Evolutionary conservation across 2,888 invertebrate species (phyloP).

Genomic region (Cheilosia urbana): DNA sequence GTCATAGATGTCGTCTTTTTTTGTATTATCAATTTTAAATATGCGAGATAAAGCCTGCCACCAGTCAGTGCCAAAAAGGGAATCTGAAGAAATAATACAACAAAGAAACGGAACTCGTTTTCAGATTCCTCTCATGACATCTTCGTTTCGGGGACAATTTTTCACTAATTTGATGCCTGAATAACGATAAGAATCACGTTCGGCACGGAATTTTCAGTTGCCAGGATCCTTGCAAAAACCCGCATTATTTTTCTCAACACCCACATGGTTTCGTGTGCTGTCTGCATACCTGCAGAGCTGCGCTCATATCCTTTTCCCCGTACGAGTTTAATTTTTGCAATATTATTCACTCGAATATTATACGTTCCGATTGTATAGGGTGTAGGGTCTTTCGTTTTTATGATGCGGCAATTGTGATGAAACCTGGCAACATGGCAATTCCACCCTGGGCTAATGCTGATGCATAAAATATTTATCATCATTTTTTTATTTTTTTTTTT

Average conservation of each 20-base stretch:
- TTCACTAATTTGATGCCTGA: constrained; percentile 60
- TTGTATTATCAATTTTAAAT: constrained; percentile 51
- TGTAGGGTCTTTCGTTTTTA: constrained; percentile 21
- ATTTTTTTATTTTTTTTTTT: constrained; percentile 26
- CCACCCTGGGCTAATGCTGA: constrained; percentile 47
- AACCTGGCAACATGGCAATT: constrained; percentile 59
- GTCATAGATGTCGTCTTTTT: constrained; percentile 62
- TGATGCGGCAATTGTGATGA: constrained; percentile 37
- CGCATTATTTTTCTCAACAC: constrained; percentile 58
- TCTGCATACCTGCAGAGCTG: constrained; percentile 15
- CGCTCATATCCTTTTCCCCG: constrained; percentile 34
- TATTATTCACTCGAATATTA: constrained; percentile 37
- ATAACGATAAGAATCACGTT: constrained; percentile 59
- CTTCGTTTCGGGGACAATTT: constrained; percentile 51
- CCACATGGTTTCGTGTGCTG: constrained; percentile 48
- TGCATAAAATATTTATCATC: constrained; percentile 57
- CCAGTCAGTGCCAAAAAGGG: constrained; percentile 16
- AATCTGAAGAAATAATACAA: not conserved
- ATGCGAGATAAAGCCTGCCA: constrained; percentile 51
- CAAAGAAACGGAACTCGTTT: constrained; percentile 40
- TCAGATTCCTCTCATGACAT: constrained; percentile 26
- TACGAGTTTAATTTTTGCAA: constrained; percentile 42
- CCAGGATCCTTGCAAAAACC: constrained; percentile 57
- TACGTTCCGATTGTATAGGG: not conserved
- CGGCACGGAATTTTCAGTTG: constrained; percentile 23